Evolutionary conservation across 2,797 vertebrate species (phyloP).

Genomic region (Rhabdophis nuchalis): DNA sequence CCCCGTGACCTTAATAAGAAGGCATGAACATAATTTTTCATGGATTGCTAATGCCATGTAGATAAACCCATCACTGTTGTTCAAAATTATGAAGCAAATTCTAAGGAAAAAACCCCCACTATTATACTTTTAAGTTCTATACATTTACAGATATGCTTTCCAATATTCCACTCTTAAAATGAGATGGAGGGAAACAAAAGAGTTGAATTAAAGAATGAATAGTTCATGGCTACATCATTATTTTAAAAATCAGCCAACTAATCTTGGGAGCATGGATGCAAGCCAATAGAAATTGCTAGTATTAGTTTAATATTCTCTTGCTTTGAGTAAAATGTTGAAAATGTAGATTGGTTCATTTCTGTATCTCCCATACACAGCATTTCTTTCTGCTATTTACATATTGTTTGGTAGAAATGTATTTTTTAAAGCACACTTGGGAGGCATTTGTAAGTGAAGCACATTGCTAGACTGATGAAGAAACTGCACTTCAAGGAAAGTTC

Average conservation of each 20-base stretch:
- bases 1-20: background rate
- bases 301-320: constrained; percentile 4
- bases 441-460: constrained; percentile 8
- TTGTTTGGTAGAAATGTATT: background rate
- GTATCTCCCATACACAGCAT: constrained; percentile 7
- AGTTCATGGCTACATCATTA: constrained; percentile 3
- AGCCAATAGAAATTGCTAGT: constrained; percentile 33
- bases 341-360: background rate
- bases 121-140: constrained; percentile 21
- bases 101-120: background rate
- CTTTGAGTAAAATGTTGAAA: background rate
- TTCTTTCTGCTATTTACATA: constrained; percentile 6
- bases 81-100: background rate
- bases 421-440: background rate
- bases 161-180: constrained; percentile 14
- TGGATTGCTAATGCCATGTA: constrained; percentile 9
- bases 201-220: constrained; percentile 24
- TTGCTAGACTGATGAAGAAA: background rate
- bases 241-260: constrained; percentile 37
- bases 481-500: background rate
- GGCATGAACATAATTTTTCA: constrained; percentile 4
- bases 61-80: background rate
- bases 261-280: constrained; percentile 25
- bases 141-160: background rate
- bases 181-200: constrained; percentile 24